Conservation (phyloP, 2,888 invertebrate species). For the Melanotus villosus region DNA sequence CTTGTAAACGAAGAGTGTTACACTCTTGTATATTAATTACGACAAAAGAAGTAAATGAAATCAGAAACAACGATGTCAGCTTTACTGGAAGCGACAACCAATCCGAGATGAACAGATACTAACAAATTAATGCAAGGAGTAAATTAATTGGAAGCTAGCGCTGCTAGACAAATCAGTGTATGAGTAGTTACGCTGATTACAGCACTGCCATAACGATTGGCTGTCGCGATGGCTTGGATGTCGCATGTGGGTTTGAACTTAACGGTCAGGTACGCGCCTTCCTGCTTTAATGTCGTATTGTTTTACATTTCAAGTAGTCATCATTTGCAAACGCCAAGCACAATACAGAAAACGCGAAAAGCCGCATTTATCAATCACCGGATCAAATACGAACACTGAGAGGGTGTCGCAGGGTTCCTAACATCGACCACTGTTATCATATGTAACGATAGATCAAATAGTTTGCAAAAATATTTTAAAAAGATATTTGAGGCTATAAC, state of each 20-base stretch:
- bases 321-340: conserved; percentile 13
- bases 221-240: conserved; percentile 36
- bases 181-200: conserved; percentile 43
- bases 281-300: conserved; percentile 35
- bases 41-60: conserved; percentile 20
- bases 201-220: conserved; percentile 37
- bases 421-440: too few relatives aligned
- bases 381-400: too few relatives aligned
- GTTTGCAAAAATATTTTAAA: too few relatives aligned
- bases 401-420: too few relatives aligned
- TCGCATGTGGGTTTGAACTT: conserved; percentile 45
- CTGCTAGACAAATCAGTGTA: conserved; percentile 44
- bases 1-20: too few relatives aligned
- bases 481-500: too few relatives aligned
- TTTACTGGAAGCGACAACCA: conserved; percentile 33
- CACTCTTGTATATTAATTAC: not conserved
- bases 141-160: conserved; percentile 42
- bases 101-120: conserved; percentile 37
- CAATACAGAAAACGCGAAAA: not conserved
- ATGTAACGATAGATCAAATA: too few relatives aligned
- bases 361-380: too few relatives aligned
- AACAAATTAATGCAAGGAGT: conserved; percentile 43
- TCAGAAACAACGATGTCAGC: conserved; percentile 21
- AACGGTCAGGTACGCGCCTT: conserved; percentile 39
- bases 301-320: conserved; percentile 31